Conservation (phyloP, 2,888 invertebrate genomes). For the Epistrophella euchroma region DNA sequence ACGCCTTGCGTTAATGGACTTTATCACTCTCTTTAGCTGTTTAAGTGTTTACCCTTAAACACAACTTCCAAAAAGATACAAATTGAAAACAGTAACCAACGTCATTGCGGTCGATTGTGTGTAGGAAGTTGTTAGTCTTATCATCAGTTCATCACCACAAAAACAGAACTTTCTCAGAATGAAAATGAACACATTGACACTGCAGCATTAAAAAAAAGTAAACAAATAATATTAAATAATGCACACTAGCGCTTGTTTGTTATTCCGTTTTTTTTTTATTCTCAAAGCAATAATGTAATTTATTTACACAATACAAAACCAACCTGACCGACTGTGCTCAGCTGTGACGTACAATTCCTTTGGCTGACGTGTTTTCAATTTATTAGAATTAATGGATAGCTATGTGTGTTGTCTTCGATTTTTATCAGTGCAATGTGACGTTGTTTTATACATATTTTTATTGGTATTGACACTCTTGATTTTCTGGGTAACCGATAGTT, state of each 20-base stretch:
- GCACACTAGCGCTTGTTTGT: slow-evolving; percentile 41
- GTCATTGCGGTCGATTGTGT: slow-evolving; percentile 25
- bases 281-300: slow-evolving; percentile 31
- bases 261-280: slow-evolving; percentile 9
- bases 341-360: slow-evolving; percentile 22
- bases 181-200: slow-evolving; percentile 52
- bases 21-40: not conserved
- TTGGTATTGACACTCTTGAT: slow-evolving; percentile 29
- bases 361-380: slow-evolving; percentile 38
- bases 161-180: slow-evolving; percentile 50
- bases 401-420: slow-evolving; percentile 17
- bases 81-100: slow-evolving; percentile 12
- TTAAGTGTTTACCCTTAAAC: not conserved
- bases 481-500: not conserved
- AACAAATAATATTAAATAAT: slow-evolving; percentile 52
- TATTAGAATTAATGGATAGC: slow-evolving; percentile 19
- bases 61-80: not conserved
- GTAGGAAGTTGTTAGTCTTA: slow-evolving; percentile 38
- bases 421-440: slow-evolving; percentile 20
- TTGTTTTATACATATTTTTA: not conserved
- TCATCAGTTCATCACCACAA: not conserved
- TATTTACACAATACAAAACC: slow-evolving; percentile 20
- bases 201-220: slow-evolving; percentile 9
- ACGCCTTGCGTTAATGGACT: not conserved
- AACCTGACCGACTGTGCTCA: not conserved